phyloP scores from a whole-genome alignment of 2,888 invertebrate species.

The Melangyna quadrimaculata region DNA sequence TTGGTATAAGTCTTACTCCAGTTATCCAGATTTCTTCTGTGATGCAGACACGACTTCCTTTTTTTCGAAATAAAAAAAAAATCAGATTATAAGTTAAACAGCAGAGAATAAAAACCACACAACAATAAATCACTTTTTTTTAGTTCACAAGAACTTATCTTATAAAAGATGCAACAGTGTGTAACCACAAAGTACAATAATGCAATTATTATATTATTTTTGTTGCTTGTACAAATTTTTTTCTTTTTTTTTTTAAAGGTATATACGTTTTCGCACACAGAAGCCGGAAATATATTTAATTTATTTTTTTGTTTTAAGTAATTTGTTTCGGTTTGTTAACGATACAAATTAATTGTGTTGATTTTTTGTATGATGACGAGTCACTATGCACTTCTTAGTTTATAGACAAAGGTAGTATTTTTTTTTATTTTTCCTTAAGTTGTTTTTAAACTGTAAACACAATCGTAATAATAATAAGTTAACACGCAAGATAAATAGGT shows the following conservation, averaged over 20 bases:
- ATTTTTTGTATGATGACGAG: slow-evolving; percentile 37
- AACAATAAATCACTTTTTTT: slow-evolving; percentile 38
- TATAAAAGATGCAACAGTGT: slow-evolving; percentile 43
- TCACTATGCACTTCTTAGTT: slow-evolving; percentile 52
- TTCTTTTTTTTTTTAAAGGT: slow-evolving; percentile 1
- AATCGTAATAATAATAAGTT: slow-evolving; percentile 29
- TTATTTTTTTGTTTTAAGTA: slow-evolving; percentile 9
- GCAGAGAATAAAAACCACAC: neutral
- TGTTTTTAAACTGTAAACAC: slow-evolving; percentile 47
- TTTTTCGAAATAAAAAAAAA: neutral
- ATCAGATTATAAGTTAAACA: neutral
- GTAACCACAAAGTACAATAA: slow-evolving; percentile 41
- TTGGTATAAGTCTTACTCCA: neutral
- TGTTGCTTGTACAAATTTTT: neutral
- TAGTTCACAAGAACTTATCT: slow-evolving; percentile 26
- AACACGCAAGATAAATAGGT: slow-evolving; percentile 36
- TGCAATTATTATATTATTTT: slow-evolving; percentile 18
- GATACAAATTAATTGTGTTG: slow-evolving; percentile 37
- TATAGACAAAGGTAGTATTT: neutral
- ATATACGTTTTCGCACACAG: slow-evolving; percentile 4
- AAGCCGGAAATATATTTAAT: slow-evolving; percentile 47
- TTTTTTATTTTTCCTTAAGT: neutral
- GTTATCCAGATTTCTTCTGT: neutral
- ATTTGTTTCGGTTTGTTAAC: slow-evolving; percentile 60
- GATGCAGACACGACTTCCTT: neutral